Base-by-base conservation (phyloP, 1,140 invertebrate species). In the Hirudo medicinalis region DNA sequence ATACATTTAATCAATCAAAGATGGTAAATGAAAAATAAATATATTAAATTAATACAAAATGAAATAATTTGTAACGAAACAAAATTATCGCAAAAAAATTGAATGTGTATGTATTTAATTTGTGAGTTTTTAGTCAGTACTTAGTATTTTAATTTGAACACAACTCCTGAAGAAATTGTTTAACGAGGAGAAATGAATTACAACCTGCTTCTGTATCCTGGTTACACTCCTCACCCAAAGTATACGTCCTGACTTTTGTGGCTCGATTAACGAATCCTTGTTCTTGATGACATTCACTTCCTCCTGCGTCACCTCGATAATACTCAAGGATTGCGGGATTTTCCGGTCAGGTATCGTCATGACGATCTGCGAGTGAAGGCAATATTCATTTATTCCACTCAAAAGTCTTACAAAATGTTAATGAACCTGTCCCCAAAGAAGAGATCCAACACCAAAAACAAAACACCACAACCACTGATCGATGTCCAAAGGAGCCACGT, bases 391-490 rank as follows among this genome's bases (percentile, higher is more conserved):
- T 32, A 15, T 11, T 22, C 32, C 6, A 15, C 2, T 68, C n/a
- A 68, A 68, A 22, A 36, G n/a, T 11, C 8, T 32, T 68, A n/a
- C 1, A 27, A 36, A 68, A 27, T 13, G 6, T 43, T 11, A 19
- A 11, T 74, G 77, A 76, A 99, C 83, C 86, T 99, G 96, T 76
- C 92, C 94, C 96, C 96, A 99, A 67, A 99, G 84, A 69, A 99
- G 87, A 60, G 91, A 91, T 76, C 94, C 94, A 76, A 95, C 84
- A 71, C 96, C 96, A 82, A 99, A 94, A 82, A 97, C 91, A 79
- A 99, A 81, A 84, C 95, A 99, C 94, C 94, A 98, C 79, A 97
- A 84, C 96, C 96, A 99, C 84, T 98, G 94, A 77, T 97, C 93
- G 76, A 95, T 78, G 73, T 88, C 87, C 66, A 99, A 86, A 55